Percentiles rank a stretch among this genome's conserved stretches.
These are phyloP conservation scores for Sarcophaga variegata DNA, from an alignment of 2,888 invertebrate species.

Conservation along the genomic window DNA sequence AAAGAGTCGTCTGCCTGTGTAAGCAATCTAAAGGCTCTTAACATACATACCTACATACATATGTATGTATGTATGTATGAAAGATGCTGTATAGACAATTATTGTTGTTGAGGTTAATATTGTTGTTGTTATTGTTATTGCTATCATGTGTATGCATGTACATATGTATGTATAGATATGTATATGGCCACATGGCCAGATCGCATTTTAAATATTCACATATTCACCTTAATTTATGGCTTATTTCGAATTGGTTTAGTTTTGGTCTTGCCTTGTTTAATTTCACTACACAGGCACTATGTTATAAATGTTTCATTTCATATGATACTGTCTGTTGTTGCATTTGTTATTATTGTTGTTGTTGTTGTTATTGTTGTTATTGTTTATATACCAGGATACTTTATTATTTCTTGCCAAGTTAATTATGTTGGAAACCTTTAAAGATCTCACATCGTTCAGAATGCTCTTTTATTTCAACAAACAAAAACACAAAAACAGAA, in stretches of 20 bases:
- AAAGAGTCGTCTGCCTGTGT: too few species aligned
- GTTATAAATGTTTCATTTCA: slow-evolving; percentile 59
- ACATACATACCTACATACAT: neutral
- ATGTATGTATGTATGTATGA: neutral
- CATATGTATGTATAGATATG: neutral
- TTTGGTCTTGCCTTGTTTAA: slow-evolving; percentile 33
- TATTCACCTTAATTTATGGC: slow-evolving; percentile 68
- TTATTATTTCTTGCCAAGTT: slow-evolving; percentile 53
- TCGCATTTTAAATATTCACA: slow-evolving; percentile 68
- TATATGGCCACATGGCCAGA: neutral
- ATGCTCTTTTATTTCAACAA: neutral
- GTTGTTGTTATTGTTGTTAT: neutral
- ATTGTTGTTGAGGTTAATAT: neutral
- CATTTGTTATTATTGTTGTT: neutral
- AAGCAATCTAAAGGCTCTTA: neutral
- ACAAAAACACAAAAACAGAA: neutral
- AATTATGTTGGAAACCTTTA: slow-evolving; percentile 62
- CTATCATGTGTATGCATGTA: neutral
- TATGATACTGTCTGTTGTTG: slow-evolving; percentile 1
- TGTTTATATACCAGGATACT: neutral
- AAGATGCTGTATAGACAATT: neutral
- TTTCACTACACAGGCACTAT: slow-evolving; percentile 45
- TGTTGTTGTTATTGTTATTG: neutral
- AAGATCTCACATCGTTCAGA: neutral
- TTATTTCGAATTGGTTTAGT: slow-evolving; percentile 68